A percentile compares a stretch with the other conserved stretches of the same genome.
phyloP scores from a whole-genome alignment of 2,113 vertebrate species.

The Hippocampus barbouri region DNA sequence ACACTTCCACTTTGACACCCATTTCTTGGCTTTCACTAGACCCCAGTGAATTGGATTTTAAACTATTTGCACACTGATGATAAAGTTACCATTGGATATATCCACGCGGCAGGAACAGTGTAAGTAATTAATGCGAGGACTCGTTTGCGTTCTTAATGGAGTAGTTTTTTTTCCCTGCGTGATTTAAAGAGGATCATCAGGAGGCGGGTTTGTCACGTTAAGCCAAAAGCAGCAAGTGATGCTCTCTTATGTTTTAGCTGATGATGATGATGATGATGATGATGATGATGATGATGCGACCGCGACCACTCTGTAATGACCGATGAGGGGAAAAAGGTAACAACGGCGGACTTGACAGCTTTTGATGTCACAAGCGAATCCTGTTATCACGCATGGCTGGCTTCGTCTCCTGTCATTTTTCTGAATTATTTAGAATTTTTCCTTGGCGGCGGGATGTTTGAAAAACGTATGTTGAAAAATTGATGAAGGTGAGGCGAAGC shows the following conservation, averaged over 20 bases:
- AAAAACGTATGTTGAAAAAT: slow-evolving; percentile 76
- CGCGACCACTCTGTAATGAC: slow-evolving; percentile 25
- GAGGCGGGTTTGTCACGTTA: neutral
- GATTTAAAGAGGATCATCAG: slow-evolving; percentile 68
- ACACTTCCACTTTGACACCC: slow-evolving; percentile 40
- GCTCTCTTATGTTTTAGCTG: neutral
- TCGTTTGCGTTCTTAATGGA: slow-evolving; percentile 73
- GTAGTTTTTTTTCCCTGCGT: slow-evolving; percentile 67
- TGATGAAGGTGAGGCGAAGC: slow-evolving; percentile 74
- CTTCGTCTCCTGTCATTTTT: slow-evolving; percentile 56
- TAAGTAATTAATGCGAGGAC: slow-evolving; percentile 69
- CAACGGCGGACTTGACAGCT: slow-evolving; percentile 17
- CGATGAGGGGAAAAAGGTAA: slow-evolving; percentile 50
- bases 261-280: neutral
- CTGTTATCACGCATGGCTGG: slow-evolving; percentile 56
- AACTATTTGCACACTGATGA: slow-evolving; percentile 69
- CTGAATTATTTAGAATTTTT: slow-evolving; percentile 75
- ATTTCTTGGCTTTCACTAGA: slow-evolving; percentile 48
- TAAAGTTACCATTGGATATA: slow-evolving; percentile 64
- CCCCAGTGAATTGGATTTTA: slow-evolving; percentile 55
- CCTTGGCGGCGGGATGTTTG: slow-evolving; percentile 65
- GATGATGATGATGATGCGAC: neutral
- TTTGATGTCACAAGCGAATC: slow-evolving; percentile 39
- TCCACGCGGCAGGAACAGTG: slow-evolving; percentile 57
- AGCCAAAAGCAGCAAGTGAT: neutral